Evolutionary conservation across 2,888 invertebrate genomes (phyloP).

Genomic region (Campoletis raptor): DNA sequence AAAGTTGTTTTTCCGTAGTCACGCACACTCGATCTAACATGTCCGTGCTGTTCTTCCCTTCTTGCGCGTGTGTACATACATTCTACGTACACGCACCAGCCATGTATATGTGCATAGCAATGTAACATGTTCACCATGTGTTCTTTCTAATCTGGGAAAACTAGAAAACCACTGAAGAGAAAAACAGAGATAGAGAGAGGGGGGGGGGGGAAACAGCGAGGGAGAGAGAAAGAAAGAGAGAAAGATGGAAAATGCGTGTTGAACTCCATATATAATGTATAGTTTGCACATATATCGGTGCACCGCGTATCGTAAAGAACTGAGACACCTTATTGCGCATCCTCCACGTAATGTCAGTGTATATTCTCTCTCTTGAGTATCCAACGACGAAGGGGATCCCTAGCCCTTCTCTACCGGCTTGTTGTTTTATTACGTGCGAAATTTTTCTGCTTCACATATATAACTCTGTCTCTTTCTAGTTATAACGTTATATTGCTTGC

Average conservation of each 20-base stretch:
- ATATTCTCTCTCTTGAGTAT: constrained; percentile 47
- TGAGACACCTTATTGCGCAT: constrained; percentile 45
- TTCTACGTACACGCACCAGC: constrained; percentile 24
- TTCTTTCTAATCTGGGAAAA: constrained; percentile 37
- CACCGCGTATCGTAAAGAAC: constrained; percentile 49
- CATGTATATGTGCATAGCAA: constrained; percentile 3
- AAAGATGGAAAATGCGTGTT: constrained; percentile 36
- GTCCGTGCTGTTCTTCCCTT: constrained; percentile 39
- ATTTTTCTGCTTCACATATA: constrained; percentile 75
- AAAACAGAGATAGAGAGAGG: constrained; percentile 1
- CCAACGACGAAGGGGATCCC: constrained; percentile 22
- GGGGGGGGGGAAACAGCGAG: too few species aligned
- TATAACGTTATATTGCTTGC: neutral
- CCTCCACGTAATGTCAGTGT: constrained; percentile 53
- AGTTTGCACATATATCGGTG: constrained; percentile 44
- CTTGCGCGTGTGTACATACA: constrained; percentile 34
- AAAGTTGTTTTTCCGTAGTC: constrained; percentile 78
- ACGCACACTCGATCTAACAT: constrained; percentile 54
- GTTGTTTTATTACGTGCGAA: constrained; percentile 82
- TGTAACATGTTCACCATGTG: constrained; percentile 30
- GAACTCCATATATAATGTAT: constrained; percentile 41
- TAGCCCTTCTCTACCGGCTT: constrained; percentile 34
- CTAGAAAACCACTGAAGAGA: constrained; percentile 4
- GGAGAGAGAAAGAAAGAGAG: constrained; percentile 12
- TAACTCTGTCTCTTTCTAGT: constrained; percentile 5